These are phyloP conservation scores for Andrena fulva DNA, from an alignment of 2,888 invertebrate genomes.

Conservation along the genomic window DNA sequence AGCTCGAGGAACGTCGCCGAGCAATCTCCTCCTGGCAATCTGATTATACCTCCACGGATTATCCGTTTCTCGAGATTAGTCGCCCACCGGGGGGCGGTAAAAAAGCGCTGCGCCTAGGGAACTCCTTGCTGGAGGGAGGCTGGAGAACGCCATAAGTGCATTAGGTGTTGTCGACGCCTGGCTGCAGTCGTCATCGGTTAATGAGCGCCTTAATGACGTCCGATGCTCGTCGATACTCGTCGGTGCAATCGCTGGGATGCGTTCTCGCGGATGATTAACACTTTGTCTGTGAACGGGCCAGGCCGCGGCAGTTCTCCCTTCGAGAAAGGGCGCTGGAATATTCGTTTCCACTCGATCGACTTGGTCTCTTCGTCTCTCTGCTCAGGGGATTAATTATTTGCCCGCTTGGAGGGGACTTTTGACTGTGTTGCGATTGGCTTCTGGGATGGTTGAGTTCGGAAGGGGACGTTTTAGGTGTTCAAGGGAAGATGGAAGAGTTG, in stretches of 20 bases:
- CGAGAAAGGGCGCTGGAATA: slow-evolving; percentile 6
- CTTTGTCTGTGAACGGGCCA: slow-evolving; percentile 19
- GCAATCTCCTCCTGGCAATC: slow-evolving; percentile 18
- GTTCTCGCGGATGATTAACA: slow-evolving; percentile 12
- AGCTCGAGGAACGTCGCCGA: background rate
- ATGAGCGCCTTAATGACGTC: slow-evolving; percentile 20
- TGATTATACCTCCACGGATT: slow-evolving; percentile 49
- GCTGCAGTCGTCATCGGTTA: slow-evolving; percentile 25
- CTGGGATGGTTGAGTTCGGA: too few relatives aligned
- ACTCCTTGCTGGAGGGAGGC: background rate
- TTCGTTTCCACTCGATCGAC: slow-evolving; percentile 18
- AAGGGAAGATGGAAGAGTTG: too few relatives aligned
- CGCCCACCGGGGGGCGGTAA: background rate
- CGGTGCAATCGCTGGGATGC: slow-evolving; percentile 13
- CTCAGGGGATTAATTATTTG: background rate
- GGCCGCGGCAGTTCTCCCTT: slow-evolving; percentile 8
- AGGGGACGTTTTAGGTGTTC: too few relatives aligned
- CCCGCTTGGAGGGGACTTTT: background rate
- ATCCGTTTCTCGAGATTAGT: slow-evolving; percentile 21
- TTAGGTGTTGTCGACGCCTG: background rate
- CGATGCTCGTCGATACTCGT: slow-evolving; percentile 19
- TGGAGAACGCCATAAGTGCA: slow-evolving; percentile 5
- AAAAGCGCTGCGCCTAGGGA: slow-evolving; percentile 7
- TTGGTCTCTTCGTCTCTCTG: slow-evolving; percentile 8
- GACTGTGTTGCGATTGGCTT: background rate